Percentiles rank a stretch among this genome's conserved stretches.
phyloP scores from a whole-genome alignment of 53 echinoderm and acorn worm species.

The Actinopyga echinites region DNA sequence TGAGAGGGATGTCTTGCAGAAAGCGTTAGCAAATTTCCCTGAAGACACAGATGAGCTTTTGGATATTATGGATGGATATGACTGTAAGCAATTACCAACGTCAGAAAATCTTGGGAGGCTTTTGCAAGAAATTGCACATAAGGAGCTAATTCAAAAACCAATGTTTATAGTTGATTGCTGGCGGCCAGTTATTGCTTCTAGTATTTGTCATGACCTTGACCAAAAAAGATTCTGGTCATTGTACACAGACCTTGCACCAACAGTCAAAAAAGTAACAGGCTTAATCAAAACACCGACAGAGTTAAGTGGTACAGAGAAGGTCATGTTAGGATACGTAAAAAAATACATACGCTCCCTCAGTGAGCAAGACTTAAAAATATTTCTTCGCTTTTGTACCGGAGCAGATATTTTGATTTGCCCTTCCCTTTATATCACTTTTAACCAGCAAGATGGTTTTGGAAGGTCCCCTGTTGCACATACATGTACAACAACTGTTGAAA shows the following conservation, averaged over 20 bases:
- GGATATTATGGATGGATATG: not conserved
- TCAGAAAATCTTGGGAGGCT: not conserved
- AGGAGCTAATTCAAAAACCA: not conserved
- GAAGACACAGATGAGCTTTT: conserved; percentile 1
- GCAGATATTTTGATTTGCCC: not conserved
- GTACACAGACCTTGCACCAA: not conserved
- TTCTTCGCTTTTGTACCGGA: not conserved
- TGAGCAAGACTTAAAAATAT: not conserved
- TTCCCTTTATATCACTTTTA: not conserved
- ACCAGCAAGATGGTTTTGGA: not conserved
- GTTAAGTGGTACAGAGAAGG: not conserved
- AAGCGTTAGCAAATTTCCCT: not conserved
- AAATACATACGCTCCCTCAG: not conserved
- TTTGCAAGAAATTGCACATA: not conserved
- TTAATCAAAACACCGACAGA: not conserved
- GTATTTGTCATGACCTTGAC: not conserved
- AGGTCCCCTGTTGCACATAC: not conserved
- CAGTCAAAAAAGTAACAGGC: not conserved
- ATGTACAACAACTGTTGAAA: not conserved
- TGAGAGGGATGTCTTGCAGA: not conserved
- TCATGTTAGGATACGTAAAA: not conserved
- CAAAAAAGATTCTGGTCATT: not conserved
- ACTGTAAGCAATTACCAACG: not conserved
- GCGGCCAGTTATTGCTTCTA: not conserved
- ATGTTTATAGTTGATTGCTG: conserved; percentile 1